Evolutionary conservation across 92 coral and sea anemone genomes (phyloP), one percentile per base, ranked within the genome.

Genomic region (Hydrozoanthus gracilis): DNA sequence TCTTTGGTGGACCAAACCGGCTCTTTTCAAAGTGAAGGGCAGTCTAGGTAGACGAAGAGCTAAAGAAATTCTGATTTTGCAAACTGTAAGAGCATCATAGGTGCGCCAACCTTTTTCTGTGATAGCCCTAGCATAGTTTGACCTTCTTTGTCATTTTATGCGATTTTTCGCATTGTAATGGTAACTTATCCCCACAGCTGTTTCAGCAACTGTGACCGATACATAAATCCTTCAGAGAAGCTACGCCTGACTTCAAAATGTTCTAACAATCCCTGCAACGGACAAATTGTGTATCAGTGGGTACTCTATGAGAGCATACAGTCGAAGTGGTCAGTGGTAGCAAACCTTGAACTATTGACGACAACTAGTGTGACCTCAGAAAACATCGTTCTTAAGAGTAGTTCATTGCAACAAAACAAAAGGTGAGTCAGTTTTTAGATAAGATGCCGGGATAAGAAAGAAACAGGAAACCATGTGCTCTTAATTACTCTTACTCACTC

Each of bases 201-300:
- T 65, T 80, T 80, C 61, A 80, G 85, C 45, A 80, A 80, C 14
- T 80, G 85, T 47, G 85, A 80, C 8, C 73, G 85, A 20, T 62
- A 65, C 51, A 6, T 80, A 46, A 64, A 47, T 48, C 85, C 73
- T 80, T 80, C 85, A 60, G n/a, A 80, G 35, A 64, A 80, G 20
- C 85, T 80, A 9, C 85, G 85, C 35, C 4, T 80, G 85, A 80
- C 60, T 6, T 64, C 85, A 7, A 4, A 9, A 14, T 80, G 85
- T 11, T 47, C 27, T 5, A 64, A 64, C 54, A 15, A 51, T 16
- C 61, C 39, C 12, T 80, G 85, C 74, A 18, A 45, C n/a, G 73
- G 73, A 5, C 56, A 65, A 8, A 58, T 80, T 13, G 49, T 17
- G 5, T 80, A 80, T 64, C 49, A 80, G 14, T 80, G 85, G 85